These are phyloP conservation scores for Corbicula japonica DNA, from an alignment of 2,888 invertebrate species.

Conservation along the genomic window DNA sequence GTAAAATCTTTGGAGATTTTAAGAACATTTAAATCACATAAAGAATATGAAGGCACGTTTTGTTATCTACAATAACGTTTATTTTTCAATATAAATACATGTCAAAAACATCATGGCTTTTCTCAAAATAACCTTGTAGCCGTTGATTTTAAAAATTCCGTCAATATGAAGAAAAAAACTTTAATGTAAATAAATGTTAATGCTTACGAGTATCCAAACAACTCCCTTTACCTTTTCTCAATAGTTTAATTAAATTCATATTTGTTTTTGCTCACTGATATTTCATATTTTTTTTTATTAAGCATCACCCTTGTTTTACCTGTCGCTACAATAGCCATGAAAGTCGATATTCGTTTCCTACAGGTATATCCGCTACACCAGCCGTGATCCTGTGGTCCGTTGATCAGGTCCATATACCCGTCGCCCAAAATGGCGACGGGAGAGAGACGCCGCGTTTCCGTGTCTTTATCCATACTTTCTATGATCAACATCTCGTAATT, in stretches of 20 bases:
- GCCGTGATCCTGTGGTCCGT: slow-evolving; percentile 86
- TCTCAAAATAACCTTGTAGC: no score
- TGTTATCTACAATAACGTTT: no score
- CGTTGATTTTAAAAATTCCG: neutral
- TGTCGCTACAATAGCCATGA: slow-evolving; percentile 80
- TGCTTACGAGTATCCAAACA: neutral
- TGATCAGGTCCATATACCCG: slow-evolving; percentile 84
- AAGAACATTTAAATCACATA: no score
- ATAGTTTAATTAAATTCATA: neutral
- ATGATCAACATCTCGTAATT: slow-evolving; percentile 80
- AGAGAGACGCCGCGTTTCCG: slow-evolving; percentile 82
- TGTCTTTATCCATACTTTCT: slow-evolving; percentile 84
- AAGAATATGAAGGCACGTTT: no score
- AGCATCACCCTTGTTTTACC: slow-evolving; percentile 61
- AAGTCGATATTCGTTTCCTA: slow-evolving; percentile 82
- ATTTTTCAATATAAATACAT: no score
- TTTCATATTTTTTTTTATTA: neutral
- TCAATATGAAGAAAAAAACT: neutral
- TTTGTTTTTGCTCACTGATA: neutral
- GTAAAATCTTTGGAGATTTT: no score
- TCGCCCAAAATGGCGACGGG: slow-evolving; percentile 77
- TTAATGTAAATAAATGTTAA: neutral
- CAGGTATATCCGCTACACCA: slow-evolving; percentile 84
- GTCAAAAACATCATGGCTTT: no score
- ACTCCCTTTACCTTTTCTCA: neutral